Evolutionary conservation across 1,140 invertebrate species (phyloP), one percentile per base, ranked within the genome.

Genomic region (Thalassaphorura encarpata): DNA sequence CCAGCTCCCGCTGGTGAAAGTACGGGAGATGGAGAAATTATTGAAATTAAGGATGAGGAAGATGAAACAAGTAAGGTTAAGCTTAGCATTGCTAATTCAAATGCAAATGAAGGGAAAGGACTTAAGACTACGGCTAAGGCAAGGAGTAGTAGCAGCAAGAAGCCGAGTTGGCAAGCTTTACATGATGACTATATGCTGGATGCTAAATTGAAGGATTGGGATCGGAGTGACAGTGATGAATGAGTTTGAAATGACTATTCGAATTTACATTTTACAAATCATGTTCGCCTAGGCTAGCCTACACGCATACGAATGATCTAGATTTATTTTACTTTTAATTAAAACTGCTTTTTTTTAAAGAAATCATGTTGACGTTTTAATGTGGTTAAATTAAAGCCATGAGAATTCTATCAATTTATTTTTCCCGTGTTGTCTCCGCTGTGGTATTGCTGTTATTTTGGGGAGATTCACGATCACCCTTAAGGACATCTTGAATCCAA

Each of bases 201-300:
- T 64, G 84, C 86, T 23, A 86, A 85, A 72, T 78, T 90, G 73
- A 91, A 90, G 73, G 86, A 93, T 71, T 93, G 89, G 89, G 85
- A 91, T 69, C 87, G 87, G 71, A 42, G 46, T 48, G 78, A 87
- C 66, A 49, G 45, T 39, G 58, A 52, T n/a, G n/a, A n/a, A n/a
- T n/a, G n/a, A n/a, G n/a, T n/a, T n/a, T n/a, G n/a, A n/a, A n/a
- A n/a, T n/a, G n/a, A n/a, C n/a, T n/a, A n/a, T n/a, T n/a, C n/a
- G n/a, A n/a, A n/a, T n/a, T n/a, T n/a, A n/a, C n/a, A n/a, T n/a
- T n/a, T n/a, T n/a, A n/a, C n/a, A n/a, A n/a, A n/a, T n/a, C n/a
- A n/a, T n/a, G n/a, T n/a, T n/a, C 33, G 33, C 33, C 33, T 36
- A n/a, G n/a, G 11, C 33, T 36, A 11, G n/a, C 33, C 33, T 11